Conservation (phyloP, 2,888 invertebrate genomes). For the Cephalotes varians region DNA sequence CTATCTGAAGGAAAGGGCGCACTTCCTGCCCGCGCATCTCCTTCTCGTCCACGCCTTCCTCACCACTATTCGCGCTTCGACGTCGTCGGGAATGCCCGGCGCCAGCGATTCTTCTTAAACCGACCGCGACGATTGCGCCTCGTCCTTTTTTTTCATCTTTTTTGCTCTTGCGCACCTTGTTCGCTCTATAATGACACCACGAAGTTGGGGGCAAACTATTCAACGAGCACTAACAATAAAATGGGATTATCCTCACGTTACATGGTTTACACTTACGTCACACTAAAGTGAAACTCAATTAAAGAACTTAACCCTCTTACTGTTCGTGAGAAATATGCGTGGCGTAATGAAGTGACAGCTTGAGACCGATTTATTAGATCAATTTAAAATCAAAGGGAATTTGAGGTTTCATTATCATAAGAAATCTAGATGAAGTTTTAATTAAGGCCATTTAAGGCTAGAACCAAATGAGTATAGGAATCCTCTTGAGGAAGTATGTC, state of each 20-base stretch:
- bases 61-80: conserved; percentile 45
- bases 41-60: neutral
- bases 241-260: conserved; percentile 41
- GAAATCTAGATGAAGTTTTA: neutral
- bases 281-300: conserved; percentile 31
- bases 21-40: conserved; percentile 49
- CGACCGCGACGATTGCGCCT: conserved; percentile 44
- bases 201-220: conserved; percentile 36
- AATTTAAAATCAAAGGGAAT: conserved; percentile 11
- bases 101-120: conserved; percentile 54
- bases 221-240: conserved; percentile 46
- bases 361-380: neutral
- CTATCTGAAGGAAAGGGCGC: conserved; percentile 61
- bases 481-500: neutral
- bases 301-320: conserved; percentile 18
- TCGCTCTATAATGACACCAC: neutral
- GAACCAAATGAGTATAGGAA: neutral
- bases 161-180: conserved; percentile 37
- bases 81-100: conserved; percentile 48
- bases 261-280: conserved; percentile 36
- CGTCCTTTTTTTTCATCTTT: neutral
- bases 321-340: neutral
- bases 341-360: neutral
- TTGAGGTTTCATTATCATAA: neutral
- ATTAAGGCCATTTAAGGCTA: neutral